Percentiles rank a stretch among this genome's conserved stretches.
Conservation (phyloP, 2,888 invertebrate genomes). For the Tribolium freemani region DNA sequence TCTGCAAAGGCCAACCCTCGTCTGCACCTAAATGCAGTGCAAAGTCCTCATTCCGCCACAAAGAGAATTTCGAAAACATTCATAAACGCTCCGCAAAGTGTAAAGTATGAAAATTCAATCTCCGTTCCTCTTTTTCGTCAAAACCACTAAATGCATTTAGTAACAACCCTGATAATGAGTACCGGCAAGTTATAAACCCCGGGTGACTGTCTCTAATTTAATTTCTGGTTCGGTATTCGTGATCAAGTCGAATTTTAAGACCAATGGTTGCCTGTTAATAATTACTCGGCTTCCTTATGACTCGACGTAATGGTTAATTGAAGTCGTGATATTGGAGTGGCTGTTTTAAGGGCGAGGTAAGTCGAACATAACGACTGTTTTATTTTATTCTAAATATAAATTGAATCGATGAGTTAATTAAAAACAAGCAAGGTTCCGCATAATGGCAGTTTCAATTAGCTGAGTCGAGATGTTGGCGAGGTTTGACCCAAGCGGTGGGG, state of each 20-base stretch:
- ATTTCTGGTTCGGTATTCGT: constrained; percentile 4
- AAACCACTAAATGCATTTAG: not conserved
- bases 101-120: not conserved
- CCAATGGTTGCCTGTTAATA: constrained; percentile 10
- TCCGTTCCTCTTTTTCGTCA: not conserved
- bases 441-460: not conserved
- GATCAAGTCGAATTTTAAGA: not conserved
- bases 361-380: not conserved
- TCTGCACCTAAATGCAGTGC: not conserved
- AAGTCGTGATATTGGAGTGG: not conserved
- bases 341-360: not conserved
- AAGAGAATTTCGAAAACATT: not conserved
- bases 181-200: constrained; percentile 11
- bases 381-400: constrained; percentile 4
- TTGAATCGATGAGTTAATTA: constrained; percentile 9
- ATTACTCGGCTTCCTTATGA: constrained; percentile 1
- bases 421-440: not conserved
- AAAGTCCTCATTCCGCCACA: not conserved
- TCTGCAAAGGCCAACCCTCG: not conserved
- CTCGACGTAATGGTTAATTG: not conserved
- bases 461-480: not conserved
- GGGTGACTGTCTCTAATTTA: constrained; percentile 9
- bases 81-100: not conserved
- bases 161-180: not conserved
- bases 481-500: constrained; percentile 6